phyloP scores from a whole-genome alignment of 2,888 invertebrate genomes.

The Dyspetes luteomarginatus region DNA sequence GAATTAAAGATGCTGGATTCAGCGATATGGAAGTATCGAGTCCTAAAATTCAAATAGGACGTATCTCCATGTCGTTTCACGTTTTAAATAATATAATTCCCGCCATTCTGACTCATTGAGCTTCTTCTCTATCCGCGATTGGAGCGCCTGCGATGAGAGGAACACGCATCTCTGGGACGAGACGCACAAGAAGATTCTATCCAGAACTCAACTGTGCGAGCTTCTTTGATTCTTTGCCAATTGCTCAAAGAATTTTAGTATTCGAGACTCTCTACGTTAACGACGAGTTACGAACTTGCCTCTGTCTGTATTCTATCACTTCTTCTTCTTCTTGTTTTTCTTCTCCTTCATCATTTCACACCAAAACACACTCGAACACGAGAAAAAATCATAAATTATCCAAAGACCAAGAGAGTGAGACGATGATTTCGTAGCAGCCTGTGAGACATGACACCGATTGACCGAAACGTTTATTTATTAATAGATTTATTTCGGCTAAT shows the following conservation, averaged over 20 bases:
- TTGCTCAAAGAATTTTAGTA: conserved; percentile 35
- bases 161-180: conserved; percentile 18
- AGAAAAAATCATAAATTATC: conserved; percentile 21
- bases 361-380: neutral
- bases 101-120: neutral
- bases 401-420: neutral
- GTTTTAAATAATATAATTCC: neutral
- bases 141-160: neutral
- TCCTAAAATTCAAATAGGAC: neutral
- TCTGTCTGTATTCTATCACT: conserved; percentile 24
- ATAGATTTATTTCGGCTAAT: conserved; percentile 53
- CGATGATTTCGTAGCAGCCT: neutral
- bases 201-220: conserved; percentile 24
- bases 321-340: neutral
- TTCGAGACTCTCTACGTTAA: conserved; percentile 29
- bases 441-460: conserved; percentile 19
- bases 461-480: conserved; percentile 41
- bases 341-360: neutral
- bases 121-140: neutral
- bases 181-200: neutral
- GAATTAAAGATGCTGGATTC: neutral
- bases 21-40: neutral
- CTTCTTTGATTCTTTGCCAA: conserved; percentile 59
- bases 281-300: conserved; percentile 22
- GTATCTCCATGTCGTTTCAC: neutral